A percentile compares a stretch with the other conserved stretches of the same genome.
phyloP scores from a whole-genome alignment of 2,797 vertebrate genomes.

The Staurois parvus region DNA sequence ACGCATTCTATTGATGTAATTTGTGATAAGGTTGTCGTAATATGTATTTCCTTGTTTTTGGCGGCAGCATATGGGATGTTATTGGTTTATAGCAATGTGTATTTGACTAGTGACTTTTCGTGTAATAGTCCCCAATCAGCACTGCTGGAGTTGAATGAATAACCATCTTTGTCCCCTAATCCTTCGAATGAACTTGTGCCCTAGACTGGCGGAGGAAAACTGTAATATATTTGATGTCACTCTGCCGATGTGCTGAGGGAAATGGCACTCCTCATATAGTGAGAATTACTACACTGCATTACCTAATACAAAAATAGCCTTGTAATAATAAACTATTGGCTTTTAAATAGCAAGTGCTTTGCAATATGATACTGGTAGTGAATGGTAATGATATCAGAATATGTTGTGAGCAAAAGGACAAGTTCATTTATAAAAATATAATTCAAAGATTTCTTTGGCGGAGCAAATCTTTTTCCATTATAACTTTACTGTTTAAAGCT shows the following conservation, averaged over 20 bases:
- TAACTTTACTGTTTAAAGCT: no score
- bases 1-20: no score
- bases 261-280: neutral
- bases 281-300: neutral
- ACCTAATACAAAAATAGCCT: neutral
- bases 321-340: conserved; percentile 8
- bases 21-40: no score
- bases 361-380: neutral
- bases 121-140: conserved; percentile 6
- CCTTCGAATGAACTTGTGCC: conserved; percentile 18
- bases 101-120: neutral
- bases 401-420: neutral
- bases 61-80: neutral
- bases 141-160: conserved; percentile 1
- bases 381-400: neutral
- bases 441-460: neutral
- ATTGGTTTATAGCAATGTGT: neutral
- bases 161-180: conserved; percentile 18
- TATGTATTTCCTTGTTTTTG: no score
- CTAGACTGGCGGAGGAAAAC: neutral
- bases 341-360: neutral
- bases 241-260: neutral
- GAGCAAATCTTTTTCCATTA: no score
- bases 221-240: conserved; percentile 5
- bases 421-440: neutral